These are phyloP conservation scores for Nannoperca australis DNA, from an alignment of 2,797 vertebrate species.

Conservation along the genomic window DNA sequence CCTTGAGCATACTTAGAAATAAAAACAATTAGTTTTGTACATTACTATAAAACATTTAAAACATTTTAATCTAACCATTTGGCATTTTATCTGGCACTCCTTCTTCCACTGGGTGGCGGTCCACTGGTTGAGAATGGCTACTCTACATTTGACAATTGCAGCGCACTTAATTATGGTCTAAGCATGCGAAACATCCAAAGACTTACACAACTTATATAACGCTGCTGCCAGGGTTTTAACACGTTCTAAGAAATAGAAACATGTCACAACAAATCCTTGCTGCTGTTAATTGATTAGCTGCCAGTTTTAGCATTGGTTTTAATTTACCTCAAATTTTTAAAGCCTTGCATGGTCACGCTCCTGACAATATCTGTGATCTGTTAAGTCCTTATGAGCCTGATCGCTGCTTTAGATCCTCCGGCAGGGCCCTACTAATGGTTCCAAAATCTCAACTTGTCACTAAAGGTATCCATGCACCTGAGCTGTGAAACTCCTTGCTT, in stretches of 20 bases:
- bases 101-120: no score
- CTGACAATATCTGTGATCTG: neutral
- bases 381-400: neutral
- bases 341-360: neutral
- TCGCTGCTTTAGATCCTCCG: neutral
- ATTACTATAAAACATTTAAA: no score
- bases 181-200: neutral
- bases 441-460: neutral
- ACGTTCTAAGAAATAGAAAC: neutral
- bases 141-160: neutral
- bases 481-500: neutral
- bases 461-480: neutral
- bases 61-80: no score
- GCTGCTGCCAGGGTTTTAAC: slow-evolving; percentile 5
- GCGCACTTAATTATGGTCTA: neutral
- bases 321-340: neutral
- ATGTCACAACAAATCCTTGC: neutral
- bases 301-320: neutral
- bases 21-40: no score
- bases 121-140: no score
- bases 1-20: no score
- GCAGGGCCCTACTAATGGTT: neutral
- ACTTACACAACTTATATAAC: neutral
- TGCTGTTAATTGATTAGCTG: neutral
- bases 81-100: no score